These are phyloP conservation scores for Halictus rubicundus DNA, from an alignment of 1,140 invertebrate species.

Conservation along the genomic window DNA sequence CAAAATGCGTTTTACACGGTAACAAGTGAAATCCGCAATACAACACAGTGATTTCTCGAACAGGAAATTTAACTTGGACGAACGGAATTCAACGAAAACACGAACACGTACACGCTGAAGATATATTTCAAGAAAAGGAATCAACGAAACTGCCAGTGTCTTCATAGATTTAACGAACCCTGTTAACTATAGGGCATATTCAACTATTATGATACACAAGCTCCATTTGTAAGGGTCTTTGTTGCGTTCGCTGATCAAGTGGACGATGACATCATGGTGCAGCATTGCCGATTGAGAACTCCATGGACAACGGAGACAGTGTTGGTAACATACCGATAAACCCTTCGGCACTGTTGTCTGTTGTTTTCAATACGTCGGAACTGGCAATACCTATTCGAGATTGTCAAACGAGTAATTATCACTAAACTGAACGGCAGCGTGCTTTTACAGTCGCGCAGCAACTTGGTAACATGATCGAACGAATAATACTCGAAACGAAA, in stretches of 20 bases:
- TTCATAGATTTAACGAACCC: conserved; percentile 11
- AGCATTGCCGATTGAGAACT: conserved; percentile 54
- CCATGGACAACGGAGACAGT: conserved; percentile 44
- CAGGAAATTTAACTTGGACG: background rate
- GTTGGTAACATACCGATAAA: conserved; percentile 38
- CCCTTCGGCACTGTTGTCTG: conserved; percentile 4
- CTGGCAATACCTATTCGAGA: background rate
- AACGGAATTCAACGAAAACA: background rate
- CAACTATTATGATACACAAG: conserved; percentile 22
- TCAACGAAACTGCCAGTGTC: conserved; percentile 27
- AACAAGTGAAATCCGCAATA: background rate
- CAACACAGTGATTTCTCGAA: background rate
- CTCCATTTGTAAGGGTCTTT: background rate
- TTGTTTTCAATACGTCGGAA: background rate
- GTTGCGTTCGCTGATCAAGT: conserved; percentile 18
- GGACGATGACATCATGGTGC: conserved; percentile 51
- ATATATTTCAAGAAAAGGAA: background rate
- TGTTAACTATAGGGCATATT: conserved; percentile 1
- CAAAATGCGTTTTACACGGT: background rate
- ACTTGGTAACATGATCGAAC: conserved; percentile 4
- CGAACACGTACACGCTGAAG: background rate
- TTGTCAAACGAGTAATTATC: background rate
- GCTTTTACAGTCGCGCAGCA: background rate
- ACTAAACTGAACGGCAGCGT: background rate
- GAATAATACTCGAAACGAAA: background rate